Conservation (phyloP, 1,140 invertebrate species). For the Diprion similis region DNA sequence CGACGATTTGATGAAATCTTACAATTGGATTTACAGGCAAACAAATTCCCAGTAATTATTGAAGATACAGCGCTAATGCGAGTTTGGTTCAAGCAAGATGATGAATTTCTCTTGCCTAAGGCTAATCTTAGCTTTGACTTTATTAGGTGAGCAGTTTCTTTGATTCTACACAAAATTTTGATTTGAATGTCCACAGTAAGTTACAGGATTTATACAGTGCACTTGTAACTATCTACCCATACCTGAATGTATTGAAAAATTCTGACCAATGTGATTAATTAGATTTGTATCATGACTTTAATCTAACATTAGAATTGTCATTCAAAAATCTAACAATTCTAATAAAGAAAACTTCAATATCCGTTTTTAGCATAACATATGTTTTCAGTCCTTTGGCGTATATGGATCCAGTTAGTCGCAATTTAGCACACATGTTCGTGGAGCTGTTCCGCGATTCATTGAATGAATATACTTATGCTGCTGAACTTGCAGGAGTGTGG, state of each 20-base stretch:
- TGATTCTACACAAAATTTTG: slow-evolving; percentile 22
- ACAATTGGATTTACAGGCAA: slow-evolving; percentile 29
- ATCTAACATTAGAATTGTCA: slow-evolving; percentile 20
- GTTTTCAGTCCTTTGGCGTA: slow-evolving; percentile 82
- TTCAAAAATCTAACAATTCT: neutral
- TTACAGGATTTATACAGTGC: neutral
- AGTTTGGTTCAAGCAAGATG: slow-evolving; percentile 95
- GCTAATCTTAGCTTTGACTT: slow-evolving; percentile 82
- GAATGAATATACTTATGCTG: slow-evolving; percentile 92
- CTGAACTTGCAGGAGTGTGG: slow-evolving; percentile 86
- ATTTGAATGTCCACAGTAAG: neutral
- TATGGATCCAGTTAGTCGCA: slow-evolving; percentile 83
- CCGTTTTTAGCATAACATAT: slow-evolving; percentile 27
- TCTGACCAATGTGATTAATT: too few relatives aligned
- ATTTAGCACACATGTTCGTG: slow-evolving; percentile 85
- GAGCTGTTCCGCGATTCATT: slow-evolving; percentile 85
- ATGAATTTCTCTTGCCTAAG: slow-evolving; percentile 90
- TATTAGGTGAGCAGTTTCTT: slow-evolving; percentile 67
- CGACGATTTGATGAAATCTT: neutral
- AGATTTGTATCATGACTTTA: slow-evolving; percentile 8
- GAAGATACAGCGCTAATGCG: slow-evolving; percentile 80
- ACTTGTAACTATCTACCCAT: slow-evolving; percentile 26
- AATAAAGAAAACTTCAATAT: too few relatives aligned
- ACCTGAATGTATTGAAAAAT: slow-evolving; percentile 14
- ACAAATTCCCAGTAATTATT: slow-evolving; percentile 75